phyloP scores from a whole-genome alignment of 2,113 vertebrate species.

The Sceloporus tristichus region DNA sequence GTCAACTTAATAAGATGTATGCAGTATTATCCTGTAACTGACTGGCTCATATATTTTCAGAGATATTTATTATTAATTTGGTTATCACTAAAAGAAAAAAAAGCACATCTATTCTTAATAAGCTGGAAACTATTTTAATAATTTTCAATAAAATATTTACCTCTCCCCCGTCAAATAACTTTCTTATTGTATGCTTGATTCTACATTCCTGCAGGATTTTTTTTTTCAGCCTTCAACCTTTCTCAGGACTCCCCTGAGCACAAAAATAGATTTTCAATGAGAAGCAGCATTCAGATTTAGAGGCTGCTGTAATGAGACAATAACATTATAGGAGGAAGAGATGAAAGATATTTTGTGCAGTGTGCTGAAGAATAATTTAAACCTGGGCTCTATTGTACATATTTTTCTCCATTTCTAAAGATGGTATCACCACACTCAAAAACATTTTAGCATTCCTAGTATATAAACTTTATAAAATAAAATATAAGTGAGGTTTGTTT shows the following conservation, averaged over 20 bases:
- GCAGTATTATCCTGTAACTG: no score
- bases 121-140: conserved; percentile 1
- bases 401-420: not conserved
- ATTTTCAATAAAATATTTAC: conserved; percentile 16
- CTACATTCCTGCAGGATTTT: not conserved
- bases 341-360: conserved; percentile 13
- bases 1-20: no score
- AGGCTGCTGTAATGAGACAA: not conserved
- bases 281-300: not conserved
- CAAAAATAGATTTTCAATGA: conserved; percentile 6
- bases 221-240: not conserved
- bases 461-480: not conserved
- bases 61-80: no score
- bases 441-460: not conserved
- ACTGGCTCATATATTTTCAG: no score
- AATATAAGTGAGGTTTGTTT: not conserved
- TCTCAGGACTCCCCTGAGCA: not conserved
- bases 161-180: not conserved
- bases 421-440: not conserved
- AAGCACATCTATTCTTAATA: not conserved
- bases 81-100: no score
- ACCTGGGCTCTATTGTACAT: not conserved
- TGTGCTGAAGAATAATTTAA: not conserved
- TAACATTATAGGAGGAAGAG: not conserved
- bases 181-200: not conserved